Evolutionary conservation across 2,797 vertebrate genomes (phyloP), one percentile per base, ranked within the genome.

Genomic region (Myioborus miniatus): DNA sequence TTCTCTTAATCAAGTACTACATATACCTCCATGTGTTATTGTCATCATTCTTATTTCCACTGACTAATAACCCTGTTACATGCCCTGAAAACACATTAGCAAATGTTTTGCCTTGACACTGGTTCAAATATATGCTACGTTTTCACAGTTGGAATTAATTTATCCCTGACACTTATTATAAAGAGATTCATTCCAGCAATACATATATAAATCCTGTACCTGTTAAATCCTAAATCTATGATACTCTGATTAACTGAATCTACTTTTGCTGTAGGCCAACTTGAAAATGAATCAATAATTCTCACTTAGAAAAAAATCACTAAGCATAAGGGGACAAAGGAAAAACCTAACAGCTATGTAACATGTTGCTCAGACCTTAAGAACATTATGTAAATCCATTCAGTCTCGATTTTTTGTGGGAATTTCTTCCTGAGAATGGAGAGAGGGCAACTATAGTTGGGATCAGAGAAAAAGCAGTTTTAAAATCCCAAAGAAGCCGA

Each of bases 241-340:
- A 55, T 67, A 12, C 12, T 55, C 44, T 27, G 43, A 53, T 43
- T 30, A 87, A 15, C 3, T 39, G 32, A 91, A 93, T 10, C 3
- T 3, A 1, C 15, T 53, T 89, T 67, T 67, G 62, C 36, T 32
- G 7, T 30, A 60, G 23, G 14, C 7, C 6, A 79, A 11, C 3
- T 63, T 77, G 34, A 91, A 91, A 68, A 7, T 20, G 3, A 76
- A 80, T 20, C 9, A 39, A 27, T 59, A 79, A 64, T 49, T 82
- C 10, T 49, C 24, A 47, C 53, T 69, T 49, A 27, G 7, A 19
- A 69, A 58, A 58, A 92, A 68, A 4, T 36, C 5, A 30, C 5
- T 19, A 27, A 4, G 8, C 6, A 12, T 3, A 30, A 0, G 2
- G 5, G 11, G 10, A 46, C 13, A 32, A 55, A 29, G n/a, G 5